Evolutionary conservation across 2,888 invertebrate species (phyloP).

Genomic region (Branchellion lobata): DNA sequence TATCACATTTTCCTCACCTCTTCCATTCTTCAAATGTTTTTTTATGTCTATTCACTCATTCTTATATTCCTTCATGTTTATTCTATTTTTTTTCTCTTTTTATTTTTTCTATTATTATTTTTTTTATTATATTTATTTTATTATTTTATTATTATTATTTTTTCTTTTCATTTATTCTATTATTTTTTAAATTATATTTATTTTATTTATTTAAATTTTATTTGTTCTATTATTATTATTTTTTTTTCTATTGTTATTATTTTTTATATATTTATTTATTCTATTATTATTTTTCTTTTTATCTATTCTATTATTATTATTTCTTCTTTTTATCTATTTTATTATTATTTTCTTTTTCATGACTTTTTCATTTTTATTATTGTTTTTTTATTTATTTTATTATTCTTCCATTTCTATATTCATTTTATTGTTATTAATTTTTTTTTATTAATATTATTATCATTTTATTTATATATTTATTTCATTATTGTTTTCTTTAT

Average conservation of each 20-base stretch:
- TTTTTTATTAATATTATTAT: neutral
- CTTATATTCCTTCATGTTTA: too few relatives aligned
- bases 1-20: too few relatives aligned
- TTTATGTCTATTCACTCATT: too few relatives aligned
- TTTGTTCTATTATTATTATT: neutral
- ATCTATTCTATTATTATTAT: neutral
- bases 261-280: neutral
- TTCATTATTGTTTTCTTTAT: neutral
- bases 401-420: neutral
- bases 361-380: neutral
- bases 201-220: neutral
- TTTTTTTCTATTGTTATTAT: conserved; percentile 4
- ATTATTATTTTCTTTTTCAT: neutral
- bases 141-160: too few relatives aligned
- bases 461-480: neutral
- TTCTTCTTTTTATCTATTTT: neutral
- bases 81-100: too few relatives aligned
- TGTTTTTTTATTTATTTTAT: neutral
- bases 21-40: too few relatives aligned
- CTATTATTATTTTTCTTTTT: neutral
- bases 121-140: too few relatives aligned
- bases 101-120: too few relatives aligned
- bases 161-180: too few relatives aligned
- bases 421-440: neutral
- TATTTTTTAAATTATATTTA: too few relatives aligned